A percentile compares a stretch with the other conserved stretches of the same genome.
These are phyloP conservation scores for Parotia lawesii DNA, from an alignment of 2,113 vertebrate genomes.

Conservation along the genomic window DNA sequence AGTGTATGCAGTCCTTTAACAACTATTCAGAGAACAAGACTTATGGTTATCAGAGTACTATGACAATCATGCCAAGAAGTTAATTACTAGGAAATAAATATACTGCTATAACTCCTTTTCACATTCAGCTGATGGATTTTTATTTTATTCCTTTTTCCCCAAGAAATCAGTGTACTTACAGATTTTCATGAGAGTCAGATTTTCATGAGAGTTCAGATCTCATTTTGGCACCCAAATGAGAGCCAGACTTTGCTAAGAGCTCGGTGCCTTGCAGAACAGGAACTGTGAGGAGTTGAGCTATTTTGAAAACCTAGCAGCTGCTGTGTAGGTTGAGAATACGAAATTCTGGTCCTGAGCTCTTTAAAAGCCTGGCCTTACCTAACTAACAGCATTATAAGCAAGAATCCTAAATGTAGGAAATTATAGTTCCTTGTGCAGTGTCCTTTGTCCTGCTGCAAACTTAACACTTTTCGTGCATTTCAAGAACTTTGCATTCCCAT, in stretches of 20 bases:
- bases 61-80: background rate
- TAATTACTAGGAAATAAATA: background rate
- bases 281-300: slow-evolving; percentile 38
- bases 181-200: background rate
- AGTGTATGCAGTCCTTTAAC: background rate
- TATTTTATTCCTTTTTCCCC: background rate
- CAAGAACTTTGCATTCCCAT: background rate
- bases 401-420: background rate
- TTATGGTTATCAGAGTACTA: background rate
- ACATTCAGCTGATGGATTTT: background rate
- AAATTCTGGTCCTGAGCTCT: slow-evolving; percentile 25
- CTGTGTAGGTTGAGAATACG: slow-evolving; percentile 52
- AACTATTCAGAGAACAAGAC: background rate
- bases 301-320: slow-evolving; percentile 53
- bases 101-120: background rate
- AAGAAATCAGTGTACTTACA: background rate
- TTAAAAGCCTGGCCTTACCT: background rate
- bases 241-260: slow-evolving; percentile 5
- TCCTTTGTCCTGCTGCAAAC: background rate
- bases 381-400: background rate
- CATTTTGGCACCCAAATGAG: slow-evolving; percentile 19
- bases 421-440: background rate
- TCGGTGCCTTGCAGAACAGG: slow-evolving; percentile 8
- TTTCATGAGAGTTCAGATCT: slow-evolving; percentile 17
- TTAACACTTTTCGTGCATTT: background rate